Evolutionary conservation across 2,797 vertebrate genomes (phyloP).

Genomic region (Cottoperca gobio): DNA sequence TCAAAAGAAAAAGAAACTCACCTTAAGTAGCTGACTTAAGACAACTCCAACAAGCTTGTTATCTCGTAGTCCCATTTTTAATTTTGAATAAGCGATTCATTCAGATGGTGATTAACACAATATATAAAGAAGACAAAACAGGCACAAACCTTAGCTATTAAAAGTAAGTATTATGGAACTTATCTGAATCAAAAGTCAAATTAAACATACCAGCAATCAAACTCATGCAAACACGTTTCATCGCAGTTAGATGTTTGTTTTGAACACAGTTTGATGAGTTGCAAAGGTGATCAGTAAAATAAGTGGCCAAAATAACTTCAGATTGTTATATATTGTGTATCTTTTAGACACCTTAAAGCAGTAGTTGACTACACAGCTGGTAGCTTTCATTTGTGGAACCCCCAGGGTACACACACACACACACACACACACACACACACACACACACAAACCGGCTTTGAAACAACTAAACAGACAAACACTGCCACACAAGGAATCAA

Average conservation of each 20-base stretch:
- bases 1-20: conserved; percentile 16
- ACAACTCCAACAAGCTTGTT: conserved; percentile 20
- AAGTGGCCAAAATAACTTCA: background rate
- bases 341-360: conserved; percentile 1
- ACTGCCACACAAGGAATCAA: conserved; percentile 14
- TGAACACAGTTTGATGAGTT: conserved; percentile 1
- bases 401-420: conserved; percentile 4
- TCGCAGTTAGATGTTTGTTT: background rate
- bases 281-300: background rate
- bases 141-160: background rate
- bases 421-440: conserved; percentile 4
- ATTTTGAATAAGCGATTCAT: conserved; percentile 27
- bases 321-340: background rate
- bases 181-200: conserved; percentile 14
- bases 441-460: background rate
- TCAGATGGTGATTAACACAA: background rate
- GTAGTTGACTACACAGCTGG: conserved; percentile 7
- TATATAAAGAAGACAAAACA: conserved; percentile 11
- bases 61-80: conserved; percentile 20
- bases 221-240: background rate
- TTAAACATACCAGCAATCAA: conserved; percentile 13
- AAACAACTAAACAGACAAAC: conserved; percentile 36
- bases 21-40: background rate
- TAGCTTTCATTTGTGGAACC: conserved; percentile 16
- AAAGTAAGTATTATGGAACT: background rate